These are phyloP conservation scores for Acrocyrtus sp. DNA, from an alignment of 2,888 invertebrate genomes.

Conservation along the genomic window DNA sequence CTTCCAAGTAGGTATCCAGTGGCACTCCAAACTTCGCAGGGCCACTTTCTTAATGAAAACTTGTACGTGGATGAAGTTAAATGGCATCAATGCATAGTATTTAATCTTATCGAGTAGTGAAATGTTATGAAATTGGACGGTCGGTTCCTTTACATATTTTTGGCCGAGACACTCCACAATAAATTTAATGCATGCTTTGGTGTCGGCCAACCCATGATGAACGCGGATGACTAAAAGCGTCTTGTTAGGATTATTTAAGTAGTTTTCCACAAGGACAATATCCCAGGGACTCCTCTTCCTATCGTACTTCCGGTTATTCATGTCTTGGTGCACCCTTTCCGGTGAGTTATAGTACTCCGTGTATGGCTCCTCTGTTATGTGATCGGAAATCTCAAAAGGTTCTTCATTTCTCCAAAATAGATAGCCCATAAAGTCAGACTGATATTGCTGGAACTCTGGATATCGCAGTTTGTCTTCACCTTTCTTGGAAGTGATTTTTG, in stretches of 20 bases:
- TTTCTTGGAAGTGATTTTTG: background rate
- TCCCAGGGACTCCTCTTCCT: constrained; percentile 12
- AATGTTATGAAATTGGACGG: background rate
- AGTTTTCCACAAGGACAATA: constrained; percentile 2
- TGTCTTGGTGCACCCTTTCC: background rate
- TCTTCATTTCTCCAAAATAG: constrained; percentile 14
- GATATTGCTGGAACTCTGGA: constrained; percentile 16
- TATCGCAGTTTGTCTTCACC: background rate
- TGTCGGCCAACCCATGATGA: constrained; percentile 2
- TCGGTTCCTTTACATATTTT: background rate
- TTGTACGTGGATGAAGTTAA: background rate
- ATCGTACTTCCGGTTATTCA: background rate
- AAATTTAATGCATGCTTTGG: background rate
- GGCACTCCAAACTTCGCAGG: background rate
- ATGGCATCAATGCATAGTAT: background rate
- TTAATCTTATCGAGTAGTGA: background rate
- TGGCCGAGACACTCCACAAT: constrained; percentile 2
- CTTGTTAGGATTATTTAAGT: background rate
- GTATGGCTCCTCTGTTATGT: constrained; percentile 5
- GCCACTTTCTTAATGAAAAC: too few species aligned
- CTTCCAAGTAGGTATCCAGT: background rate
- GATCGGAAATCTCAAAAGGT: constrained; percentile 3
- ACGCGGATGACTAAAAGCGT: background rate
- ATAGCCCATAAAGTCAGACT: background rate
- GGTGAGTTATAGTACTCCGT: background rate